A percentile compares a stretch with the other conserved stretches of the same genome.
Evolutionary conservation across 2,888 invertebrate species (phyloP).

Genomic region (Beris chalybata): DNA sequence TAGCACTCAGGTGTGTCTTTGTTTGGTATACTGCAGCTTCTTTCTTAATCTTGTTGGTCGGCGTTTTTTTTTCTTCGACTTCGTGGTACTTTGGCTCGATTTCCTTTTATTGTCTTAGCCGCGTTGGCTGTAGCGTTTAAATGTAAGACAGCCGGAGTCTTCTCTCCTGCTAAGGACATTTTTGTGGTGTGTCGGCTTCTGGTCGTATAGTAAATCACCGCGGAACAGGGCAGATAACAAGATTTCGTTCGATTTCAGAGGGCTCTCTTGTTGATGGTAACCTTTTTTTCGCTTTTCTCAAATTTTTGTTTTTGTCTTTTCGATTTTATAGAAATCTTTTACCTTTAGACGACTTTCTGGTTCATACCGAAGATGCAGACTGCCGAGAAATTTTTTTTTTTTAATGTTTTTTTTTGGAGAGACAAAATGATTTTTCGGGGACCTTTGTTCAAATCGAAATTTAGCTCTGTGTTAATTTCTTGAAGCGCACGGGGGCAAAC

Average conservation of each 20-base stretch:
- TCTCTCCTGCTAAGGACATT: slow-evolving; percentile 32
- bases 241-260: slow-evolving; percentile 37
- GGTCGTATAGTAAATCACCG: slow-evolving; percentile 40
- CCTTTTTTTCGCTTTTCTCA: slow-evolving; percentile 2
- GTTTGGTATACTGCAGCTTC: slow-evolving; percentile 1
- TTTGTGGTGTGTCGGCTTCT: slow-evolving; percentile 40
- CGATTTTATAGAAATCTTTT: neutral
- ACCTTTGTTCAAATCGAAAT: slow-evolving; percentile 28
- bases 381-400: neutral
- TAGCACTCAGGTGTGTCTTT: slow-evolving; percentile 8
- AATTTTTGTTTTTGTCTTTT: slow-evolving; percentile 16
- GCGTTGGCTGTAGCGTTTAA: slow-evolving; percentile 17
- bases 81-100: slow-evolving; percentile 7
- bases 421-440: slow-evolving; percentile 17
- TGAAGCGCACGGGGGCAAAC: slow-evolving; percentile 7
- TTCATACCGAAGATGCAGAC: neutral
- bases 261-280: neutral
- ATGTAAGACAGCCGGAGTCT: slow-evolving; percentile 27
- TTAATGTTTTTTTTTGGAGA: too few species aligned
- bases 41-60: neutral
- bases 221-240: slow-evolving; percentile 40
- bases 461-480: slow-evolving; percentile 31
- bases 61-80: neutral
- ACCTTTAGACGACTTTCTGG: neutral
- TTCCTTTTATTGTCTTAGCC: slow-evolving; percentile 24